Base-by-base conservation (phyloP, 1,140 invertebrate genomes). In the Centruroides vittatus region DNA sequence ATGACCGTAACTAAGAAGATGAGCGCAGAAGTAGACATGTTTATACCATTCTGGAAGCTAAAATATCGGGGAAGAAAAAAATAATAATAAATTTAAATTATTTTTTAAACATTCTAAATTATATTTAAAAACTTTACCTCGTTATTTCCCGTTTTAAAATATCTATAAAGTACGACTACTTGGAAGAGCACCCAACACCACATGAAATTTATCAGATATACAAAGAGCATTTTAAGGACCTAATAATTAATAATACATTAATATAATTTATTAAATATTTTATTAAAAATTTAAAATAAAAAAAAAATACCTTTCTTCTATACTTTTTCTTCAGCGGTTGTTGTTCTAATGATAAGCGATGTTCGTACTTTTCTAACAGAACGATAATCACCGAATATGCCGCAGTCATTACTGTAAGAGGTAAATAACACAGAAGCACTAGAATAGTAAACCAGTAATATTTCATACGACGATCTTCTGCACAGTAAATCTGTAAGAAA, bases 381-480 rank as follows among this genome's bases (percentile, higher is more conserved):
- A 79, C 72, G 58, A 84, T 80, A 60, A 85, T 83, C 9, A 80
- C 75, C 4, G 78, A 74, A 63, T 84, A 85, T 66, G 80, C 82
- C 46, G 86, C 69, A 3, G 81, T 72, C 81, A 87, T 86, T 3
- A 85, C 76, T 0, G 75, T 71, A 2, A 87, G 70, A 0, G 86
- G 85, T 23, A 85, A 67, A 83, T 84, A 87, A 0, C 87, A 84
- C 13, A 86, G 69, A 5, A 85, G 73, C 3, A 80, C 77, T 8
- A 85, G 75, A 0, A 86, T 76, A 13, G 86, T 79, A 65, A 86
- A 80, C 85, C 85, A 88, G 67, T 86, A 88, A 47, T 58, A 61
- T 47, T 67, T 65, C 34, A 82, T 41, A 7, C 36, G 36, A 41
- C 36, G 4, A 41, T 86, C 78, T 73, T 88, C 85, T 5, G 74